A percentile compares a stretch with the other conserved stretches of the same genome.
Evolutionary conservation across 2,888 invertebrate species (phyloP).

Genomic region (Cephus pulcher): DNA sequence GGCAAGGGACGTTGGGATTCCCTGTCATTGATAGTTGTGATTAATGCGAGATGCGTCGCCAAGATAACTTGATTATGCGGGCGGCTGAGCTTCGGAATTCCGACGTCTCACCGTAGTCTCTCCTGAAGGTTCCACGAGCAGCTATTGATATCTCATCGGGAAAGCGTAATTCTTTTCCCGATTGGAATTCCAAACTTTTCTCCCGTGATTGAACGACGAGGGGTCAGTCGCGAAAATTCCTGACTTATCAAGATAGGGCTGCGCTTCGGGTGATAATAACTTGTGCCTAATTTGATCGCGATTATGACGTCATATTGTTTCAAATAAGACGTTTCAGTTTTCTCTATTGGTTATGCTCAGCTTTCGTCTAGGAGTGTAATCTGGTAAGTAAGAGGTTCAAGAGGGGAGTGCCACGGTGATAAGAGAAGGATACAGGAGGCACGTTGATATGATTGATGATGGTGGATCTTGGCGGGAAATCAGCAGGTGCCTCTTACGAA

Average conservation of each 20-base stretch:
- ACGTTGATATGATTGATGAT: conserved; percentile 50
- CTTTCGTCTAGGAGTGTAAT: neutral
- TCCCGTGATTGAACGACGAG: neutral
- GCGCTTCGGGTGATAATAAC: neutral
- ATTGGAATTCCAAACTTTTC: neutral
- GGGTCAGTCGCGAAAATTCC: neutral
- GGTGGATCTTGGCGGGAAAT: conserved; percentile 49
- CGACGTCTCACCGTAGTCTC: neutral
- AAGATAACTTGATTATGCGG: conserved; percentile 60
- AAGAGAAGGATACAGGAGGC: conserved; percentile 28
- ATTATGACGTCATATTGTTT: neutral
- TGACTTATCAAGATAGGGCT: neutral
- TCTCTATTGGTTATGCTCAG: neutral
- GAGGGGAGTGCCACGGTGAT: conserved; percentile 16
- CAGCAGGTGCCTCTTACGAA: conserved; percentile 51
- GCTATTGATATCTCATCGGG: neutral
- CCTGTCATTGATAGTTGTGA: conserved; percentile 64
- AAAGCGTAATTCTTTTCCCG: neutral
- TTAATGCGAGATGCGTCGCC: conserved; percentile 54
- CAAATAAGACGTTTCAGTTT: neutral
- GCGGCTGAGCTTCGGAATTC: conserved; percentile 22
- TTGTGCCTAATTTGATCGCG: neutral
- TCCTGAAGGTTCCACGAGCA: neutral
- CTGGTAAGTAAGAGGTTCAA: neutral
- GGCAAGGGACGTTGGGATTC: conserved; percentile 21